phyloP scores from a whole-genome alignment of 1,140 invertebrate genomes.

The Formica exsecta region DNA sequence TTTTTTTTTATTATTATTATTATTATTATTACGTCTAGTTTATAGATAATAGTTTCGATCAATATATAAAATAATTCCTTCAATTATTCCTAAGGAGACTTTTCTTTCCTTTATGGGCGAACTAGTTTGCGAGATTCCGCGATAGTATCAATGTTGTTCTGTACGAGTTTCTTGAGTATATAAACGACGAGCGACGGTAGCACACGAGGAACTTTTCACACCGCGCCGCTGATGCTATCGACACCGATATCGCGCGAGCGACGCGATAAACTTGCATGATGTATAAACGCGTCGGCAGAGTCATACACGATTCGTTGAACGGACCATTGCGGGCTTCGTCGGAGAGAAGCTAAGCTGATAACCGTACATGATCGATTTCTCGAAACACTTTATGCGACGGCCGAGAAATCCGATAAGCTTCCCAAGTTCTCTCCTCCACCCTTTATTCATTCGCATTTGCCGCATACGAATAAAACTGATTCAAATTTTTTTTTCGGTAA shows the following conservation, averaged over 20 bases:
- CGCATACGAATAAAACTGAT: neutral
- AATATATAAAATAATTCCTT: neutral
- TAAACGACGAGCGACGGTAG: neutral
- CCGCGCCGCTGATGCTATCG: constrained; percentile 6
- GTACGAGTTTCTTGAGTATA: neutral
- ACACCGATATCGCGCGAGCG: neutral
- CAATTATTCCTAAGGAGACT: neutral
- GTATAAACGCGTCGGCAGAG: neutral
- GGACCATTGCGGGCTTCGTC: neutral
- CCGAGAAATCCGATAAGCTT: constrained; percentile 39
- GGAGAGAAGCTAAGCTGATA: constrained; percentile 30
- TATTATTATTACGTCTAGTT: neutral
- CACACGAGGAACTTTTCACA: neutral
- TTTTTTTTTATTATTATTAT: too few species aligned
- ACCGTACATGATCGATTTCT: constrained; percentile 6
- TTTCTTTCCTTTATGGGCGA: neutral
- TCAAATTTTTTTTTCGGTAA: constrained; percentile 18
- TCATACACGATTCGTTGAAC: neutral
- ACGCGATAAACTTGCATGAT: constrained; percentile 29
- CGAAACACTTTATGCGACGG: constrained; percentile 20
- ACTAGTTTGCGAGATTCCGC: neutral
- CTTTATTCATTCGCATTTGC: neutral
- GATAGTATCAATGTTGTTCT: neutral
- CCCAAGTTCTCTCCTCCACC: neutral
- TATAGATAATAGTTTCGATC: neutral